These are phyloP conservation scores for Oryctes rhinoceros DNA, from an alignment of 1,140 invertebrate species.

Conservation along the genomic window DNA sequence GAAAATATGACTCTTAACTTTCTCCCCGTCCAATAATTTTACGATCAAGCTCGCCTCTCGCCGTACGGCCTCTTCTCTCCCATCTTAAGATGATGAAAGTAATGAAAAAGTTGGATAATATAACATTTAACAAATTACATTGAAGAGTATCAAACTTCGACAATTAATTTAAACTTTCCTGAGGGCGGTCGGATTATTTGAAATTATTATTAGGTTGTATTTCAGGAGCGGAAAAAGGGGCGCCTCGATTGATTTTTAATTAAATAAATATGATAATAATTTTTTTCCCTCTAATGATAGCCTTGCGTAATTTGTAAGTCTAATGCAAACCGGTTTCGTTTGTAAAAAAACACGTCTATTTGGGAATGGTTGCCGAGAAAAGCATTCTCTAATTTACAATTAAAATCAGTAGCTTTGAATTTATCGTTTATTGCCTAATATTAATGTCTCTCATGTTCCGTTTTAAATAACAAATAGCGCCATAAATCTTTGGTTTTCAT, in stretches of 20 bases:
- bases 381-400: background rate
- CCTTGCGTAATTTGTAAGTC: background rate
- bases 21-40: background rate
- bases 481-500: too few relatives aligned
- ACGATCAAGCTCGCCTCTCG: constrained; percentile 1
- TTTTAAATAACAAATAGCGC: background rate
- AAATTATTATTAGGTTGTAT: constrained; percentile 32
- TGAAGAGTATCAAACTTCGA: constrained; percentile 25
- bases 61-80: background rate
- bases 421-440: background rate
- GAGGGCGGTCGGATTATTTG: constrained; percentile 16
- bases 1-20: background rate
- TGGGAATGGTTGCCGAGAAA: too few relatives aligned
- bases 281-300: background rate
- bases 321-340: background rate
- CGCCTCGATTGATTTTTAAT: constrained; percentile 4
- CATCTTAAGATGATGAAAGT: constrained; percentile 33
- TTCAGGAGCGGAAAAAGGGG: background rate
- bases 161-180: constrained; percentile 33
- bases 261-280: constrained; percentile 34
- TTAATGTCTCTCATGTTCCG: background rate
- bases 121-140: constrained; percentile 36
- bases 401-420: constrained; percentile 1
- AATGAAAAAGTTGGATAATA: constrained; percentile 33
- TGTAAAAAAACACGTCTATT: background rate